A percentile compares a stretch with the other conserved stretches of the same genome.
Conservation (phyloP, 2,113 vertebrate species). For the Misgurnus anguillicaudatus region DNA sequence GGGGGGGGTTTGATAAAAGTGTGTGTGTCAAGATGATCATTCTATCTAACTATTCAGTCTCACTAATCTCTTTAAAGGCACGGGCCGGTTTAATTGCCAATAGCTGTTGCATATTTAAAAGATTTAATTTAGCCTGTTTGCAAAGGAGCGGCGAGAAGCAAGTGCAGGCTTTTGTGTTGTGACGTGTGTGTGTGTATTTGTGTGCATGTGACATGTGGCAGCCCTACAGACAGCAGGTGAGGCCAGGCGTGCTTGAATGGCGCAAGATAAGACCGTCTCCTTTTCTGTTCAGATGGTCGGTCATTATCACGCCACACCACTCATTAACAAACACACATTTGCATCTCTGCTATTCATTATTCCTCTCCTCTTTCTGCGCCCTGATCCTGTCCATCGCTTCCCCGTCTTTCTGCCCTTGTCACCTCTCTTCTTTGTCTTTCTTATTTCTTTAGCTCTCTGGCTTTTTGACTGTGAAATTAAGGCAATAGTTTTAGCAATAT, state of each 20-base stretch:
- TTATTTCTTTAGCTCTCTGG: slow-evolving; percentile 5
- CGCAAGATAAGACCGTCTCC: slow-evolving; percentile 79
- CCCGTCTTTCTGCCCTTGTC: slow-evolving; percentile 17
- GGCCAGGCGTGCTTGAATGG: slow-evolving; percentile 78
- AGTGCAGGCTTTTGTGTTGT: slow-evolving; percentile 80
- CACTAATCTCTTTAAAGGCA: slow-evolving; percentile 59
- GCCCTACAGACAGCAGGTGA: slow-evolving; percentile 84
- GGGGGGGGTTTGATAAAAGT: slow-evolving; percentile 8
- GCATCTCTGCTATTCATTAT: slow-evolving; percentile 45
- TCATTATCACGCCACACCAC: slow-evolving; percentile 83
- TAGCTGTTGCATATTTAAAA: slow-evolving; percentile 61
- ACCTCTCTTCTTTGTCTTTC: slow-evolving; percentile 10
- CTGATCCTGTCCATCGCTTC: slow-evolving; percentile 42
- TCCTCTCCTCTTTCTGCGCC: slow-evolving; percentile 30
- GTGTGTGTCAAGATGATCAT: slow-evolving; percentile 53
- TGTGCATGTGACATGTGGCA: slow-evolving; percentile 67
- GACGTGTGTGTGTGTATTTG: slow-evolving; percentile 54
- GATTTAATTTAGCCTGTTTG: slow-evolving; percentile 59
- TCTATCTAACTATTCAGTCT: slow-evolving; percentile 55
- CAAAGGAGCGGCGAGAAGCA: slow-evolving; percentile 71
- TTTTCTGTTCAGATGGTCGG: slow-evolving; percentile 80
- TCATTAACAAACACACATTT: slow-evolving; percentile 73
- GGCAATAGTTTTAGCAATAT: neutral
- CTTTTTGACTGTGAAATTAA: slow-evolving; percentile 28
- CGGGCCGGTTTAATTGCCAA: slow-evolving; percentile 55